Base-by-base conservation (phyloP, 2,888 invertebrate species). In the Oxytorus armatus region DNA sequence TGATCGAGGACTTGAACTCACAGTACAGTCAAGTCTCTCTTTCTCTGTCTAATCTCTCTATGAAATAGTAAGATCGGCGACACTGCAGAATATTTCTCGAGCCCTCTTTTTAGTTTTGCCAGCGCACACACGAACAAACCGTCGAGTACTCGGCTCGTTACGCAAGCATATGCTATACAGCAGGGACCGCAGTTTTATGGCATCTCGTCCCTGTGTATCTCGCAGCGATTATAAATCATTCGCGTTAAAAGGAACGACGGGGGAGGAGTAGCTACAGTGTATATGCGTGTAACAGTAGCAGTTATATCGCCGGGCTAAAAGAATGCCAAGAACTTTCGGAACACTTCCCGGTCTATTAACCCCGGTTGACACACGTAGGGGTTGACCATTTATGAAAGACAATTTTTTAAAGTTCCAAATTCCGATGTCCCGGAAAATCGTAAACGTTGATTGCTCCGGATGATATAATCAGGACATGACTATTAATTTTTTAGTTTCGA, bases 301-400 rank as follows among this genome's bases (percentile, higher is more conserved):
- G 44, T 69, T 69, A 69, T 33, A 55, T 39, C n/a, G 66, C 36
- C 42, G 55, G 16, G 25, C 61, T 23, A 5, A n/a, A 72, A 73
- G 79, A 76, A 81, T 77, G 69, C 55, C 25, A 42, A 79, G 65
- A 79, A 79, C 75, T 70, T 75, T 66, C 23, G 44, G 59, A 36
- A 47, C 75, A 75, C 70, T 79, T 79, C 70, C 65, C 79, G 75
- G 57, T 59, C 79, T 76, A 68, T 79, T 79, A 76, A 79, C 63
- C n/a, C 79, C 70, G 39, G 66, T 69, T 74, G 78, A 69, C 74
- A 79, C 49, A 18, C 65, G 44, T 36, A 44, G 39, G 16, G 57
- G 23, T n/a, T n/a, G 33, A 66, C 59, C 10, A 59, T 8, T 61
- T 18, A 65, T 68, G 59, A 23, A 57, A 42, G 7, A 10, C 16